Conservation (phyloP, 2,888 invertebrate species). For the Muschampia plurimacula region DNA sequence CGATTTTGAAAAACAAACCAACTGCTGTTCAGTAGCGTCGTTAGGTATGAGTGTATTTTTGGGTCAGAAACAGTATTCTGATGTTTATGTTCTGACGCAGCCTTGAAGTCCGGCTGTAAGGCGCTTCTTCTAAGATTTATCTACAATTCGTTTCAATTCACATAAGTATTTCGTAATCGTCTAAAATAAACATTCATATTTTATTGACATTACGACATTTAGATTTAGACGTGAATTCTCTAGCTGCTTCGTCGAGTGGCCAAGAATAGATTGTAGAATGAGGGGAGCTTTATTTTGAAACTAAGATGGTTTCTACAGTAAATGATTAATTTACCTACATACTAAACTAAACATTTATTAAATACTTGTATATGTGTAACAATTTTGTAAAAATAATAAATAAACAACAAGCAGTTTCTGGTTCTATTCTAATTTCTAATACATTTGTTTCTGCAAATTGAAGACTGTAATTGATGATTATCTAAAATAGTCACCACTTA, state of each 20-base stretch:
- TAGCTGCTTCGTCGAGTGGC: conserved; percentile 55
- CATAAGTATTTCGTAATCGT: conserved; percentile 78
- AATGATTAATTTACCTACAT: not conserved
- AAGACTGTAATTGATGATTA: too few relatives aligned
- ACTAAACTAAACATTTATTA: too few relatives aligned
- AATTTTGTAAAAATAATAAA: too few relatives aligned
- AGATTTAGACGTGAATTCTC: conserved; percentile 65
- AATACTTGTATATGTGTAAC: too few relatives aligned
- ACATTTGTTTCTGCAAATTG: too few relatives aligned
- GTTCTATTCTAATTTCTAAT: too few relatives aligned
- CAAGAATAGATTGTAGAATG: conserved; percentile 73
- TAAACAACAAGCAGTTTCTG: too few relatives aligned
- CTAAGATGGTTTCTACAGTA: conserved; percentile 38
- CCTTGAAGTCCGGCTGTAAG: conserved; percentile 69
- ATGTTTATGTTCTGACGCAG: conserved; percentile 64
- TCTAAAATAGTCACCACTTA: too few relatives aligned
- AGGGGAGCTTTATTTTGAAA: conserved; percentile 77
- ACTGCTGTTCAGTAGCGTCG: conserved; percentile 26
- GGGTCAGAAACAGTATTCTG: conserved; percentile 70
- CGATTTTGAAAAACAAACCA: conserved; percentile 59
- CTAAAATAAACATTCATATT: conserved; percentile 82
- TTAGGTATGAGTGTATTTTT: conserved; percentile 62
- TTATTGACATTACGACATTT: conserved; percentile 83
- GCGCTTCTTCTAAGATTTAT: conserved; percentile 75
- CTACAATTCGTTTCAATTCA: conserved; percentile 58